Percentiles rank a stretch among this genome's conserved stretches.
phyloP scores from a whole-genome alignment of 1,140 invertebrate species.

The Paramacrobiotus metropolitanus region DNA sequence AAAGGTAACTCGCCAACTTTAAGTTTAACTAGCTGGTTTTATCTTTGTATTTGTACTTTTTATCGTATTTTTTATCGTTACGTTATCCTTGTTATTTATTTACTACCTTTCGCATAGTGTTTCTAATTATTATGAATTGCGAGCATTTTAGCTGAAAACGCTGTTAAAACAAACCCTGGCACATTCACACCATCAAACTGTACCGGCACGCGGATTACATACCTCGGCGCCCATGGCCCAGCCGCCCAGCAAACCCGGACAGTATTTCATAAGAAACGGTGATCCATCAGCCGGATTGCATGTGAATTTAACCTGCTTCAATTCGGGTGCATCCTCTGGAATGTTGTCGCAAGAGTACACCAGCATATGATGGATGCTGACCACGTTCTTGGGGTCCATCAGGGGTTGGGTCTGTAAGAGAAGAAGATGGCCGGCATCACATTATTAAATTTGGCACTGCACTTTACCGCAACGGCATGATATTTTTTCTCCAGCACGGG shows the following conservation, averaged over 20 bases:
- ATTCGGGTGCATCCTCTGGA: background rate
- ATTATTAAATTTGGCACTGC: background rate
- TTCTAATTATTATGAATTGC: too few relatives aligned
- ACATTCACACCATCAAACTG: too few relatives aligned
- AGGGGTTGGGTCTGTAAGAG: background rate
- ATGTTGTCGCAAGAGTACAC: background rate
- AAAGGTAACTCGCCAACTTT: too few relatives aligned
- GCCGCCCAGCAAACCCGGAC: background rate
- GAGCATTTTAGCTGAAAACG: too few relatives aligned
- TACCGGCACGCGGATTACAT: background rate
- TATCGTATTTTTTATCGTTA: too few relatives aligned
- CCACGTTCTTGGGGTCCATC: background rate
- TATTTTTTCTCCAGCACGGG: background rate
- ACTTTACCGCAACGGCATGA: background rate
- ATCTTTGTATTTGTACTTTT: too few relatives aligned
- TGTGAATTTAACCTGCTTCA: background rate
- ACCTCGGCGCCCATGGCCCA: background rate
- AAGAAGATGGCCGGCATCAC: background rate
- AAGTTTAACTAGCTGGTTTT: too few relatives aligned
- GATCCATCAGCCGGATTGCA: background rate
- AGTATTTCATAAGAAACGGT: background rate
- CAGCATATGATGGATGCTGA: conserved; percentile 1
- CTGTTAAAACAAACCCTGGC: too few relatives aligned
- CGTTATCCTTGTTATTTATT: too few relatives aligned
- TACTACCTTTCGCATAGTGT: too few relatives aligned